Base-by-base conservation (phyloP, 2,888 invertebrate species). In the Leucozona laternaria region DNA sequence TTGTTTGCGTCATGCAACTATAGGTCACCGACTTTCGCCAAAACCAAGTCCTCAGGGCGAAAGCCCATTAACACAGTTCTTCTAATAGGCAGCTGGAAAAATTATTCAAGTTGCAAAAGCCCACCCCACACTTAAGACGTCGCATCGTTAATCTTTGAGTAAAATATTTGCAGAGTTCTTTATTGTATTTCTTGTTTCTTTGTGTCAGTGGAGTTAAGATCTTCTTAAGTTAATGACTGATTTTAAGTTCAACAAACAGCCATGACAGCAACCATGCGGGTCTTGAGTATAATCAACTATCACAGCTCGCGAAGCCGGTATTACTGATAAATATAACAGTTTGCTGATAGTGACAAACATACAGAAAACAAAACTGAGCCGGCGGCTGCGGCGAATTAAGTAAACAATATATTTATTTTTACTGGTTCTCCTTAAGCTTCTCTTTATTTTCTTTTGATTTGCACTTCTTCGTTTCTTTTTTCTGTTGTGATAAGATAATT, bases 241-340 rank as follows among this genome's bases (percentile, higher is more conserved):
- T 79, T 73, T 79, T 40, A 83, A 79, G 83, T 83, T 83, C 83
- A 83, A 83, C 31, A 83, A 79, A 83, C 83, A 83, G 78, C 83
- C 75, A 25, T 83, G 83, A 83, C 79, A 70, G 62, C 25, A 79
- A 70, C 73, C 79, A 83, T 48, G 58, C 66, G 68, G 55, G 11
- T 37, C 37, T 37, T 31, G 22, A 60, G 22, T 37, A 31, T 34
- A 40, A 75, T 57, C 62, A 40, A 43, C 62, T 31, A 31, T 25
- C 17, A 43, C 1, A 48, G 57, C 50, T 71, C 55, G n/a, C 25
- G 13, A 43, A 60, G 71, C 50, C 72, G 66, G 66, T 50, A n/a
- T n/a, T n/a, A 34, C 48, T 20, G 68, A 53, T 53, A 68, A 48
- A 68, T 53, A 60, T 28, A 62, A 50, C 71, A 77, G 34, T 60